Conservation (phyloP, 2,888 invertebrate species). For the Emmelina monodactyla region DNA sequence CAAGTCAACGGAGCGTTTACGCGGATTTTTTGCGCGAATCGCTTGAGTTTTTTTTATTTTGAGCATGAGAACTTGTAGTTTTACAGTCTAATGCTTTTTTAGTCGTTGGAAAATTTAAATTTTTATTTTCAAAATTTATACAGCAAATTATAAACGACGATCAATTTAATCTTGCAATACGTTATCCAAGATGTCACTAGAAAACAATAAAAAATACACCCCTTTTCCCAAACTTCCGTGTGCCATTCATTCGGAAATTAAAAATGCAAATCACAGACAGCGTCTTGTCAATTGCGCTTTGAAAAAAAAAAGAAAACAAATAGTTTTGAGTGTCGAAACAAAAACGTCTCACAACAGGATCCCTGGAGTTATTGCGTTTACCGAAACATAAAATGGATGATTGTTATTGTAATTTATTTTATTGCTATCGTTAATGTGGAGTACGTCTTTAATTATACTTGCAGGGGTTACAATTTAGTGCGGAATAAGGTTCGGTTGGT, state of each 20-base stretch:
- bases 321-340: conserved; percentile 20
- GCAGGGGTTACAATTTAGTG: neutral
- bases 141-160: too few species aligned
- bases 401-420: conserved; percentile 14
- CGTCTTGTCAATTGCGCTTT: neutral
- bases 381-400: conserved; percentile 12
- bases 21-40: conserved; percentile 41
- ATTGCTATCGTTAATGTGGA: neutral
- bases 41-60: conserved; percentile 22
- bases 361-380: conserved; percentile 10
- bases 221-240: too few species aligned
- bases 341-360: too few species aligned
- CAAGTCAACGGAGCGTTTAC: conserved; percentile 38
- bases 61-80: conserved; percentile 37
- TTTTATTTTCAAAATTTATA: too few species aligned
- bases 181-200: too few species aligned
- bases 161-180: too few species aligned
- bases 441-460: neutral
- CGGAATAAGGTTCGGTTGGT: neutral
- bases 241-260: too few species aligned
- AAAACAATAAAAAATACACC: too few species aligned
- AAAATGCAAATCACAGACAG: neutral
- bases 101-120: too few species aligned
- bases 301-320: conserved; percentile 22
- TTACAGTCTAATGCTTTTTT: conserved; percentile 40